A percentile compares a stretch with the other conserved stretches of the same genome.
Evolutionary conservation across 2,888 invertebrate species (phyloP).

Genomic region (Tupiocoris notatus): DNA sequence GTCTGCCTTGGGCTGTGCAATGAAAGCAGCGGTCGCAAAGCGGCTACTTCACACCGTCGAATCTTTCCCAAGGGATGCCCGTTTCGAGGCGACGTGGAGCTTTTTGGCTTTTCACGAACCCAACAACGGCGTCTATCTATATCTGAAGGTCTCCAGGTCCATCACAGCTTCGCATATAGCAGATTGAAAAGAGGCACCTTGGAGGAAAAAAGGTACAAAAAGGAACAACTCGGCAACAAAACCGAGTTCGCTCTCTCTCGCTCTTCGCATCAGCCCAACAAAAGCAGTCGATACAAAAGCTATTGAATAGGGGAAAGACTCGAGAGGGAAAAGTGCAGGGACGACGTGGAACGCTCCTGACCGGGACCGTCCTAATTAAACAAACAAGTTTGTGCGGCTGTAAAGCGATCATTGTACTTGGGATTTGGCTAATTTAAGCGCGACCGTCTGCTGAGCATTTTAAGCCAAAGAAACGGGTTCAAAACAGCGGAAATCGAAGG

Average conservation of each 20-base stretch:
- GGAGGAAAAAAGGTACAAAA: neutral
- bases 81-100: neutral
- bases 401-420: neutral
- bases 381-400: neutral
- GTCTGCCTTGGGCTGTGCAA: neutral
- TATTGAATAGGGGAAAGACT: neutral
- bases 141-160: neutral
- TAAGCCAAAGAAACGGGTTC: neutral
- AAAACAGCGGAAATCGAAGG: neutral
- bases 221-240: neutral
- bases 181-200: neutral
- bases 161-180: too few relatives aligned
- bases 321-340: neutral
- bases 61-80: neutral
- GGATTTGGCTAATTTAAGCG: neutral
- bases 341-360: neutral
- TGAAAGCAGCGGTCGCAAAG: too few relatives aligned
- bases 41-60: too few relatives aligned
- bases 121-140: too few relatives aligned
- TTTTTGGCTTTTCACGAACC: neutral
- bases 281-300: neutral
- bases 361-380: neutral
- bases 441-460: neutral
- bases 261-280: too few relatives aligned
- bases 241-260: neutral